Percentiles rank a stretch among this genome's conserved stretches.
Evolutionary conservation across 2,113 vertebrate genomes (phyloP).

Genomic region (Vulpes vulpes): DNA sequence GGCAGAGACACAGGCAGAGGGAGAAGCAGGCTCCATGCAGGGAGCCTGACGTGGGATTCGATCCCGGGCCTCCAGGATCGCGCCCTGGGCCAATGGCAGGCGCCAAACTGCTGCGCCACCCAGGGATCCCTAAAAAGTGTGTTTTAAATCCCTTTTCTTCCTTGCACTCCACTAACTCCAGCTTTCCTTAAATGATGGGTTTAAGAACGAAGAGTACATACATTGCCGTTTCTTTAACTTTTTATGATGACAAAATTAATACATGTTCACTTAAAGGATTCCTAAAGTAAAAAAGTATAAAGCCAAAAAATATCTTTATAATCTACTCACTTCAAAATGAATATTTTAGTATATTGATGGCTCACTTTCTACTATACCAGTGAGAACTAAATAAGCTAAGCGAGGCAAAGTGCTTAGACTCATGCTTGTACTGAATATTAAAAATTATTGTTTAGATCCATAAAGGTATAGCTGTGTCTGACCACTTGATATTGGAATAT

Average conservation of each 20-base stretch:
- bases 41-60: too few species aligned
- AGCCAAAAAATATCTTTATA: background rate
- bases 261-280: background rate
- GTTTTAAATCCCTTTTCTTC: background rate
- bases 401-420: background rate
- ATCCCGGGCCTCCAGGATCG: too few species aligned
- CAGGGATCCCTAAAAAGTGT: background rate
- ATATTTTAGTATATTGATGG: background rate
- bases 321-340: background rate
- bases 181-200: background rate
- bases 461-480: background rate
- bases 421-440: background rate
- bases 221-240: background rate
- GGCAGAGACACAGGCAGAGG: too few species aligned
- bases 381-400: constrained; percentile 7
- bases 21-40: too few species aligned
- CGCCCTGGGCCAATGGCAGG: too few species aligned
- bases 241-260: constrained; percentile 27
- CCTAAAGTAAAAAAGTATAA: background rate
- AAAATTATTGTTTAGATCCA: background rate
- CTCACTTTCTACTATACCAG: constrained; percentile 1
- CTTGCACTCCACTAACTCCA: background rate
- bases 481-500: constrained; percentile 10
- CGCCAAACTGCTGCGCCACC: too few species aligned
- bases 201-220: background rate